phyloP scores from a whole-genome alignment of 2,113 vertebrate species.

The Amblyornis subalaris region DNA sequence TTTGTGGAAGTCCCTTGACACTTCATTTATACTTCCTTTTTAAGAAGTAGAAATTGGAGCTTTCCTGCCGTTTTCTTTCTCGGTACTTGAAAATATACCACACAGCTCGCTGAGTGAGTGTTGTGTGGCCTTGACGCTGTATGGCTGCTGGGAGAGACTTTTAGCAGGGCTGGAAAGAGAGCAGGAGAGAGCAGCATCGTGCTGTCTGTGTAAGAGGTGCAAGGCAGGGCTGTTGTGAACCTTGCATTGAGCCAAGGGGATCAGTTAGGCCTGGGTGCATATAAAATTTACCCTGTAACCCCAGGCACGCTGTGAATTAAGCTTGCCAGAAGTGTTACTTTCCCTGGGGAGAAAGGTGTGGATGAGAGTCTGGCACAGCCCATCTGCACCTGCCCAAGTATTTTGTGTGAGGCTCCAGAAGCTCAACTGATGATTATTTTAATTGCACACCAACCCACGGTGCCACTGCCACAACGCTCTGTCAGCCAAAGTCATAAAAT shows the following conservation, averaged over 20 bases:
- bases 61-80: neutral
- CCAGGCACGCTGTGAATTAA: neutral
- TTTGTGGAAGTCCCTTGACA: neutral
- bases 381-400: neutral
- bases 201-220: neutral
- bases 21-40: neutral
- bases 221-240: neutral
- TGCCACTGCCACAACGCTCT: fast-evolving
- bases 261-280: neutral
- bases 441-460: fast-evolving
- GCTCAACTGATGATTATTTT: neutral
- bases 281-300: neutral
- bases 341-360: neutral
- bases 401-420: neutral
- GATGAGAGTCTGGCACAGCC: neutral
- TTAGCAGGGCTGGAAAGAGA: neutral
- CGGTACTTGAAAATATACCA: neutral
- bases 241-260: neutral
- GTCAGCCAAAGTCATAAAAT: neutral
- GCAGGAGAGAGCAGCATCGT: neutral
- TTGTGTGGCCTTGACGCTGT: neutral
- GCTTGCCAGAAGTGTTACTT: neutral
- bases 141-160: neutral
- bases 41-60: neutral
- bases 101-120: fast-evolving